Percentiles rank a stretch among this genome's conserved stretches.
phyloP scores from a whole-genome alignment of 1,140 invertebrate genomes.

The Anagrus nilaparvatae region DNA sequence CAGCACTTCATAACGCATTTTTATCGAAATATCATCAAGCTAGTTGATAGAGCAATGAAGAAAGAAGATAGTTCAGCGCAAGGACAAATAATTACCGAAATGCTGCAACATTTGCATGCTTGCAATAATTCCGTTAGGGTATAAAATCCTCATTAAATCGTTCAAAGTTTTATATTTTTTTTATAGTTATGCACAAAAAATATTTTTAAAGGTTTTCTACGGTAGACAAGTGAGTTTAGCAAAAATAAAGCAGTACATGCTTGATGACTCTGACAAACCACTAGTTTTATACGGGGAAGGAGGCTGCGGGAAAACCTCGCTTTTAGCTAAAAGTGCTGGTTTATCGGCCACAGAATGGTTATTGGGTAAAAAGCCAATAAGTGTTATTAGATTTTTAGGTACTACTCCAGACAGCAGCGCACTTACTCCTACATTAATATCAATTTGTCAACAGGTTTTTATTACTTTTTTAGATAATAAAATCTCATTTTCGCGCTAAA shows the following conservation, averaged over 20 bases:
- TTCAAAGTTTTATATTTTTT: constrained; percentile 1
- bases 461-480: neutral
- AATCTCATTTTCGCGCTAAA: neutral
- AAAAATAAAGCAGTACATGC: constrained; percentile 77
- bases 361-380: constrained; percentile 62
- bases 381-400: constrained; percentile 86
- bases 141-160: neutral
- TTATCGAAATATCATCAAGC: constrained; percentile 86
- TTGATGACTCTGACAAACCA: constrained; percentile 74
- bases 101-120: constrained; percentile 91
- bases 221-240: constrained; percentile 81
- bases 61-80: constrained; percentile 90
- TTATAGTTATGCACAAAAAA: neutral
- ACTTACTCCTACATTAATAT: constrained; percentile 86
- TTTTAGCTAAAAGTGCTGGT: constrained; percentile 86
- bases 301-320: constrained; percentile 94
- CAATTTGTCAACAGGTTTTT: constrained; percentile 82
- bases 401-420: constrained; percentile 95
- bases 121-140: constrained; percentile 82
- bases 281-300: constrained; percentile 91
- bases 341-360: constrained; percentile 65
- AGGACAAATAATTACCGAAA: constrained; percentile 90
- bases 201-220: constrained; percentile 66
- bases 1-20: constrained; percentile 93
- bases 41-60: constrained; percentile 87